Percentiles rank a stretch among this genome's conserved stretches.
Evolutionary conservation across 64 coral and sea anemone genomes (phyloP).

Genomic region (Dendrophyllia cribrosa): DNA sequence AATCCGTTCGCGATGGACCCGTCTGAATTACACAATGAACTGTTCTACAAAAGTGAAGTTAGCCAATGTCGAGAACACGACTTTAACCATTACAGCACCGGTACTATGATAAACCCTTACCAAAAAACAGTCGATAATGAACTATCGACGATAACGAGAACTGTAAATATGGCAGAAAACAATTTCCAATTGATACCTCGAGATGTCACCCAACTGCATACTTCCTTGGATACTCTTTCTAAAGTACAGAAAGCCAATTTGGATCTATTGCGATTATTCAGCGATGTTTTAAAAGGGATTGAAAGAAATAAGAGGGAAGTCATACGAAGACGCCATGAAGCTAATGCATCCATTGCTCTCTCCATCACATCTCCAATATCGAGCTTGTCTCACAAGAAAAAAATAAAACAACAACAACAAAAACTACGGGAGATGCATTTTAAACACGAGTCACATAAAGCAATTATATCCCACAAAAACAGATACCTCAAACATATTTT

Average conservation of each 20-base stretch:
- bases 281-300: not conserved
- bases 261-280: not conserved
- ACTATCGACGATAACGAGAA: not conserved
- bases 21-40: not conserved
- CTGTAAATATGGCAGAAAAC: not conserved
- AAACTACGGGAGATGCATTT: no score
- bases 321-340: not conserved
- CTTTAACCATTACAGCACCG: not conserved
- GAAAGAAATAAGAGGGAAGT: not conserved
- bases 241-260: no score
- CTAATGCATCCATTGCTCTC: not conserved
- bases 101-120: not conserved
- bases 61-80: not conserved
- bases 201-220: not conserved
- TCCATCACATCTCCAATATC: no score
- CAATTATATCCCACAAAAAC: not conserved
- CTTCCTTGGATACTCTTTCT: not conserved
- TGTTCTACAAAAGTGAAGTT: not conserved
- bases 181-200: not conserved
- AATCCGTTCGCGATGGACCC: not conserved
- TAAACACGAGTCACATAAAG: no score
- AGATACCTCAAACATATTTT: not conserved
- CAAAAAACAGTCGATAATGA: not conserved
- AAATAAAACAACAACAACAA: no score
- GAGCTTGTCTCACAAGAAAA: no score